A percentile compares a stretch with the other conserved stretches of the same genome.
Evolutionary conservation across 2,888 invertebrate species (phyloP).

Genomic region (Eupithecia pulchellata): DNA sequence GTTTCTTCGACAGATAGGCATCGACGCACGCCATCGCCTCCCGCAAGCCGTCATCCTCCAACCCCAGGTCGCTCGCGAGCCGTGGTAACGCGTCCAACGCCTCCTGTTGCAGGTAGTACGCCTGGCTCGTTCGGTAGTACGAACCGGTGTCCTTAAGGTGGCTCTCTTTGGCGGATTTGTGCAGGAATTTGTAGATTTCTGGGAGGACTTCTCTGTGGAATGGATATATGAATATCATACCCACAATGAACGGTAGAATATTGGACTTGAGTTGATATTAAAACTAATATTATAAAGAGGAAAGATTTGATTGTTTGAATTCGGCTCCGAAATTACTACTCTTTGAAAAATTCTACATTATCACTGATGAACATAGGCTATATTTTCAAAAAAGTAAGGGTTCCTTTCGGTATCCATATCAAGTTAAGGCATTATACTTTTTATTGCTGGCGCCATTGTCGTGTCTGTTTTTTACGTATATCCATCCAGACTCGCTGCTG

Average conservation of each 20-base stretch:
- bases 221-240: not conserved
- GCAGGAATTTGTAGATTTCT: constrained; percentile 83
- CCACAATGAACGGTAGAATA: not conserved
- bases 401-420: no score
- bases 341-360: no score
- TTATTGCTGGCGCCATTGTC: not conserved
- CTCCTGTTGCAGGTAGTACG: constrained; percentile 83
- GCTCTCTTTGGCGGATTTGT: constrained; percentile 83
- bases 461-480: not conserved
- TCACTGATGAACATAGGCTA: no score
- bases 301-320: no score
- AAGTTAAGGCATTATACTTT: not conserved
- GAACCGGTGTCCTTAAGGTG: constrained; percentile 84
- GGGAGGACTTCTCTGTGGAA: constrained; percentile 88
- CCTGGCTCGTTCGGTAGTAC: constrained; percentile 79
- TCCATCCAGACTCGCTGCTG: not conserved
- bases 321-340: no score
- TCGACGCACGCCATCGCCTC: constrained; percentile 72
- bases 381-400: no score
- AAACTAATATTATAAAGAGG: no score
- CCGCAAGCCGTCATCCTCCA: constrained; percentile 72
- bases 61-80: constrained; percentile 75
- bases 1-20: constrained; percentile 85
- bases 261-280: not conserved
- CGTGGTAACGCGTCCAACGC: constrained; percentile 78